A percentile compares a stretch with the other conserved stretches of the same genome.
Evolutionary conservation across 1,140 invertebrate species (phyloP).

Genomic region (Bombus pyrosoma): DNA sequence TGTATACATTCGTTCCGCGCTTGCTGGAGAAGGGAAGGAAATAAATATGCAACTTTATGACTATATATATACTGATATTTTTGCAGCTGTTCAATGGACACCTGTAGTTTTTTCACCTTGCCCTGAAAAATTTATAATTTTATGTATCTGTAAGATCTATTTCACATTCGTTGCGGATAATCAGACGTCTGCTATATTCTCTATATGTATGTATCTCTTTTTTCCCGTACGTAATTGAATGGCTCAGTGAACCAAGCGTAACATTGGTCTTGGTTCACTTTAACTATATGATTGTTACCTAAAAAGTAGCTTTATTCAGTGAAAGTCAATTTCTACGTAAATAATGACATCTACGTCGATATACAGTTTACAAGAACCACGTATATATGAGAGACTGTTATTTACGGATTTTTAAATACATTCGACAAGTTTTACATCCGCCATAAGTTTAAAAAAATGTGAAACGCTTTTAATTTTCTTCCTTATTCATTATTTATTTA

Average conservation of each 20-base stretch:
- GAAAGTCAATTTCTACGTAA: conserved; percentile 32
- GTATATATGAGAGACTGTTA: too few relatives aligned
- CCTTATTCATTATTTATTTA: neutral
- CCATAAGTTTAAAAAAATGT: too few relatives aligned
- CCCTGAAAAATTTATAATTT: neutral
- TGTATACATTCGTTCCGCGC: neutral
- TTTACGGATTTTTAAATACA: neutral
- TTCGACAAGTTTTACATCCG: too few relatives aligned
- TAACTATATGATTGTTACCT: conserved; percentile 27
- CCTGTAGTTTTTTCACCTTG: neutral
- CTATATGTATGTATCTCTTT: neutral
- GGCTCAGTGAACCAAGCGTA: conserved; percentile 26
- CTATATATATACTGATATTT: neutral
- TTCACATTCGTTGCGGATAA: conserved; percentile 23
- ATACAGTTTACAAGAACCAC: neutral
- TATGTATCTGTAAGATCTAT: neutral
- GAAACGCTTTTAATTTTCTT: too few relatives aligned
- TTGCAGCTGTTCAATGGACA: neutral
- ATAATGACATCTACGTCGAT: neutral
- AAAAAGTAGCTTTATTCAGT: conserved; percentile 27
- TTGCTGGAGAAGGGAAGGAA: neutral
- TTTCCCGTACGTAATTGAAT: conserved; percentile 17
- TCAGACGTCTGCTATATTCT: conserved; percentile 7
- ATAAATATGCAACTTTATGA: neutral
- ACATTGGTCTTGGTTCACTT: conserved; percentile 25